Percentiles rank a stretch among this genome's conserved stretches.
Evolutionary conservation across 2,113 vertebrate species (phyloP).

Genomic region (Cephalopterus ornatus): DNA sequence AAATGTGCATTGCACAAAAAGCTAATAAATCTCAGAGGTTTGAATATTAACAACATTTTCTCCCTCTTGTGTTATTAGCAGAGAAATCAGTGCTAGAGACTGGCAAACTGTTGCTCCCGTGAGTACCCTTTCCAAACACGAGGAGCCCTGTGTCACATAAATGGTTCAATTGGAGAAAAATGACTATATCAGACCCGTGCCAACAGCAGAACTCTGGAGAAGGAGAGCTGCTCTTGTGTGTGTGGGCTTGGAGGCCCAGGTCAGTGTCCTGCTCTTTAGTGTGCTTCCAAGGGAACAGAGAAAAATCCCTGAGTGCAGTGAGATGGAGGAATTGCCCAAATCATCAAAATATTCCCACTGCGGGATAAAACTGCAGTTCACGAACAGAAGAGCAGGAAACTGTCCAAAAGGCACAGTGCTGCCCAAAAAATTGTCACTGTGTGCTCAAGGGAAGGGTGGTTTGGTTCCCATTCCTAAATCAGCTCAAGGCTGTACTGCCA

Average conservation of each 20-base stretch:
- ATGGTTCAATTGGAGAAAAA: neutral
- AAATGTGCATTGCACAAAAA: constrained; percentile 57
- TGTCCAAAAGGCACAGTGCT: neutral
- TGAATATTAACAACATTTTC: constrained; percentile 37
- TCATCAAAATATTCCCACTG: fast-evolving
- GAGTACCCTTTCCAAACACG: neutral
- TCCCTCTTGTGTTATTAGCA: constrained; percentile 31
- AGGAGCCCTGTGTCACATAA: neutral
- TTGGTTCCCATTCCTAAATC: neutral
- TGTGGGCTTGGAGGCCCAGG: neutral
- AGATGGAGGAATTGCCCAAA: neutral
- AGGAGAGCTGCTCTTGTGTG: neutral
- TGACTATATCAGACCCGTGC: neutral
- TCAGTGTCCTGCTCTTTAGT: neutral
- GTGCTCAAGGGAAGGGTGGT: neutral
- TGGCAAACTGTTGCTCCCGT: constrained; percentile 30
- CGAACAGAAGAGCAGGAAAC: neutral
- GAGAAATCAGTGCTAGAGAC: neutral
- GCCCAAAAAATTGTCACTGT: neutral
- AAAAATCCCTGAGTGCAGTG: neutral
- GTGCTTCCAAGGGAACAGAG: neutral
- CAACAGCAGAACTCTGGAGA: neutral
- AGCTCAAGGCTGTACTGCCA: neutral
- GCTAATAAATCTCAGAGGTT: constrained; percentile 52
- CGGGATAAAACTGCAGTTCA: neutral